Percentiles rank a stretch among this genome's conserved stretches.
Evolutionary conservation across 2,888 invertebrate genomes (phyloP).

Genomic region (Galeopsomyia nigrocyanea): DNA sequence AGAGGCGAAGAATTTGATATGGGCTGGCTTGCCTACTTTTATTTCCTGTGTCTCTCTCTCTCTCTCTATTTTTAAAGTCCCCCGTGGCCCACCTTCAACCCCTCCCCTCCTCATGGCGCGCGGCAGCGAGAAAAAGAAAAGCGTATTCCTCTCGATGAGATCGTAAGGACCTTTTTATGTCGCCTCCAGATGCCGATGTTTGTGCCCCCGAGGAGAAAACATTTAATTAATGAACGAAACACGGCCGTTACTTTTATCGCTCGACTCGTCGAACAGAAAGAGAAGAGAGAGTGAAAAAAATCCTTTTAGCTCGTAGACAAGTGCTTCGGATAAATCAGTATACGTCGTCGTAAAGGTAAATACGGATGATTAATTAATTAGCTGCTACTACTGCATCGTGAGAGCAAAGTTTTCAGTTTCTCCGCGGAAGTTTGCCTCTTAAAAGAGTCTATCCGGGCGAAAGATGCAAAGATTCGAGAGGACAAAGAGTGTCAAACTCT

Average conservation of each 20-base stretch:
- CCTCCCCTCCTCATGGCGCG: not conserved
- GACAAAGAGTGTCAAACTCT: slow-evolving; percentile 21
- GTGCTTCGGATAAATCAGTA: too few species aligned
- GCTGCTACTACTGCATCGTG: too few species aligned
- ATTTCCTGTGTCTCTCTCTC: slow-evolving; percentile 13
- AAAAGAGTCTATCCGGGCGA: too few species aligned
- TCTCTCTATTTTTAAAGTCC: slow-evolving; percentile 41
- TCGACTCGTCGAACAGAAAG: not conserved
- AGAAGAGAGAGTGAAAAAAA: not conserved
- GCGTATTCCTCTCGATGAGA: too few species aligned
- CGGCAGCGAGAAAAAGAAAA: too few species aligned
- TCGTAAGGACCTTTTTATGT: slow-evolving; percentile 15
- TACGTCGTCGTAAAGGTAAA: too few species aligned
- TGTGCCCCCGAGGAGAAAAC: not conserved
- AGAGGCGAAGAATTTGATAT: not conserved
- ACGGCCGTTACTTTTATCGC: too few species aligned
- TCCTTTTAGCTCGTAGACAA: too few species aligned
- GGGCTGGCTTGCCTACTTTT: not conserved
- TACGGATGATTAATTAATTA: too few species aligned
- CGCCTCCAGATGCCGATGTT: slow-evolving; percentile 11
- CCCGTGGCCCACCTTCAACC: slow-evolving; percentile 9
- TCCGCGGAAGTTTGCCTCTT: too few species aligned
- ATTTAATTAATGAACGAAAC: slow-evolving; percentile 22
- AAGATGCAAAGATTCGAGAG: slow-evolving; percentile 23
- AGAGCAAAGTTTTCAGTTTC: too few species aligned